These are phyloP conservation scores for Ctenopoma multispine DNA, from an alignment of 2,797 vertebrate genomes.

Conservation along the genomic window DNA sequence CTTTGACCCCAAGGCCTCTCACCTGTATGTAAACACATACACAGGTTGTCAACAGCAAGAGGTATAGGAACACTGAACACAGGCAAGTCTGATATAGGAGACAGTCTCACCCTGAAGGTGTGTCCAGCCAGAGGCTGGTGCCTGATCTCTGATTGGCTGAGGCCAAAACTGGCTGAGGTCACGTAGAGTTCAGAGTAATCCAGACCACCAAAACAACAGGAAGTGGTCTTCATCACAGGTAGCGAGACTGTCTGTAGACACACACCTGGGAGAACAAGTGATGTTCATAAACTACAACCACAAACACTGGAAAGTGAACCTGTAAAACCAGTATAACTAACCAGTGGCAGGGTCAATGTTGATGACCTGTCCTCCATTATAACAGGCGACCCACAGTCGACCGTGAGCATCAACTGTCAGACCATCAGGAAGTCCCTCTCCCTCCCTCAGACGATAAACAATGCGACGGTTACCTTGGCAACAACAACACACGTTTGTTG, in stretches of 20 bases:
- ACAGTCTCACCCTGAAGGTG: constrained; percentile 88
- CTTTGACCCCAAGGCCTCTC: constrained; percentile 88
- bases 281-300: background rate
- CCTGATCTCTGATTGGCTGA: constrained; percentile 78
- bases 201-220: constrained; percentile 93
- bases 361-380: constrained; percentile 89
- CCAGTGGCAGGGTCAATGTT: constrained; percentile 92
- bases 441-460: constrained; percentile 88
- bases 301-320: background rate
- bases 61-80: background rate
- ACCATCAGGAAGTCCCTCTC: constrained; percentile 92
- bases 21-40: constrained; percentile 77
- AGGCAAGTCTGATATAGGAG: background rate
- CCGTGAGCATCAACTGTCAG: constrained; percentile 91
- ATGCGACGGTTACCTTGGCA: constrained; percentile 88
- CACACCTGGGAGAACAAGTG: constrained; percentile 82
- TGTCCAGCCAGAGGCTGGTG: constrained; percentile 88
- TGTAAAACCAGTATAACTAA: constrained; percentile 53
- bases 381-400: constrained; percentile 94
- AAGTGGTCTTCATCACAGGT: constrained; percentile 90
- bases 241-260: constrained; percentile 89
- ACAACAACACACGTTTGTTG: constrained; percentile 6
- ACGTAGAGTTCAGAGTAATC: constrained; percentile 93
- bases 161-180: constrained; percentile 86
- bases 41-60: background rate